Evolutionary conservation across 2,113 vertebrate species (phyloP).

Genomic region (Riparia riparia): DNA sequence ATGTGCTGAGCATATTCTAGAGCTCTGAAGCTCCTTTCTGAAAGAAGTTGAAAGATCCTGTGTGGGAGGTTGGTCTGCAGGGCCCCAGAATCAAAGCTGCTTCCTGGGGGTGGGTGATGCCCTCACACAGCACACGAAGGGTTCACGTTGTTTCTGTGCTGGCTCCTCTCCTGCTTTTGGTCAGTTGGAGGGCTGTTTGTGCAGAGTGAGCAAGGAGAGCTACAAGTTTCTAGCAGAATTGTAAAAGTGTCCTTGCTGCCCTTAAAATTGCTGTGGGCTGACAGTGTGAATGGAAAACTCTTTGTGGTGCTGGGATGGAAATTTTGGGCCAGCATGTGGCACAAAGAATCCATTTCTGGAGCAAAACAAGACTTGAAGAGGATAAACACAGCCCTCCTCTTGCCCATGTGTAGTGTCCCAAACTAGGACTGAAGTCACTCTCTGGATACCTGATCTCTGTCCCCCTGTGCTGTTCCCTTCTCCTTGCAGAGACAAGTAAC

Average conservation of each 20-base stretch:
- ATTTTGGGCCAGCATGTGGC: not conserved
- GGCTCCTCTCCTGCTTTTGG: not conserved
- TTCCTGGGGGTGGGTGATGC: not conserved
- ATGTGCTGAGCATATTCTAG: slow-evolving; percentile 16
- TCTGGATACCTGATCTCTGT: not conserved
- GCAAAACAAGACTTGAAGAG: not conserved
- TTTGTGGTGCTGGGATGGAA: not conserved
- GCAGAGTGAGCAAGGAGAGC: not conserved
- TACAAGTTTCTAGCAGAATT: not conserved
- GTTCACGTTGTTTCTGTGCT: not conserved
- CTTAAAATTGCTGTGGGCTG: not conserved
- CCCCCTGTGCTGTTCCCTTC: not conserved
- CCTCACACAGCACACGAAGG: not conserved
- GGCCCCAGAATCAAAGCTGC: not conserved
- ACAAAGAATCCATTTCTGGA: not conserved
- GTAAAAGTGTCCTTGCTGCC: not conserved
- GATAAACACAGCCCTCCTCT: not conserved
- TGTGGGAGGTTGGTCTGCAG: not conserved
- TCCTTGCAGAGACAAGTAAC: slow-evolving; percentile 75
- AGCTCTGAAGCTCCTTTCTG: slow-evolving; percentile 22
- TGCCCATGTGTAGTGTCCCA: not conserved
- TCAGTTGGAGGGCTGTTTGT: not conserved
- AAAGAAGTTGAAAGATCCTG: not conserved
- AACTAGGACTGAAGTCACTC: not conserved
- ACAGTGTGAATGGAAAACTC: not conserved